These are phyloP conservation scores for Thunnus maccoyii DNA, from an alignment of 2,113 vertebrate genomes.

Conservation along the genomic window DNA sequence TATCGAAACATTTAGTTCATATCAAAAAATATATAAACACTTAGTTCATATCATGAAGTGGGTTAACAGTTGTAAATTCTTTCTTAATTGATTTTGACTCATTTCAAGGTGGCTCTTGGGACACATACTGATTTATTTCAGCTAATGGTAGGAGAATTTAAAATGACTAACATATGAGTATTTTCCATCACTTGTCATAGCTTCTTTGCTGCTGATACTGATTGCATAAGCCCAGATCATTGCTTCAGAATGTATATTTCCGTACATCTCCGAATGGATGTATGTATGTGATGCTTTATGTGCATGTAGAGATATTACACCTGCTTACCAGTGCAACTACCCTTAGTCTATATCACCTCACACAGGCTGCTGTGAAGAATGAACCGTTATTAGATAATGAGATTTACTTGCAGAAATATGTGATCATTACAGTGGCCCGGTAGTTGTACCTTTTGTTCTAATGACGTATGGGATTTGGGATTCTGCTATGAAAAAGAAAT, in stretches of 20 bases:
- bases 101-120: not conserved
- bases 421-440: not conserved
- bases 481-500: not conserved
- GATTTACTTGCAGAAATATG: too few relatives aligned
- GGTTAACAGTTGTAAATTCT: not conserved
- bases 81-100: not conserved
- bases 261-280: not conserved
- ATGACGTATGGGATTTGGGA: not conserved
- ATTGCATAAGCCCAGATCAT: not conserved
- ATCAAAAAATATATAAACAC: too few relatives aligned
- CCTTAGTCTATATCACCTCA: not conserved
- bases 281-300: not conserved
- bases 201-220: not conserved
- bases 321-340: too few relatives aligned
- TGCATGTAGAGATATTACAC: not conserved
- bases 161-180: not conserved
- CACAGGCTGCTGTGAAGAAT: not conserved
- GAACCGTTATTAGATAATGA: too few relatives aligned
- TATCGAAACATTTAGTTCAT: too few relatives aligned
- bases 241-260: too few relatives aligned
- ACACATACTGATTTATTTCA: not conserved
- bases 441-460: not conserved
- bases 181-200: not conserved
- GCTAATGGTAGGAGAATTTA: too few relatives aligned
- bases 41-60: too few relatives aligned